phyloP scores from a whole-genome alignment of 2,888 invertebrate species.

The Eupithecia exiguata region DNA sequence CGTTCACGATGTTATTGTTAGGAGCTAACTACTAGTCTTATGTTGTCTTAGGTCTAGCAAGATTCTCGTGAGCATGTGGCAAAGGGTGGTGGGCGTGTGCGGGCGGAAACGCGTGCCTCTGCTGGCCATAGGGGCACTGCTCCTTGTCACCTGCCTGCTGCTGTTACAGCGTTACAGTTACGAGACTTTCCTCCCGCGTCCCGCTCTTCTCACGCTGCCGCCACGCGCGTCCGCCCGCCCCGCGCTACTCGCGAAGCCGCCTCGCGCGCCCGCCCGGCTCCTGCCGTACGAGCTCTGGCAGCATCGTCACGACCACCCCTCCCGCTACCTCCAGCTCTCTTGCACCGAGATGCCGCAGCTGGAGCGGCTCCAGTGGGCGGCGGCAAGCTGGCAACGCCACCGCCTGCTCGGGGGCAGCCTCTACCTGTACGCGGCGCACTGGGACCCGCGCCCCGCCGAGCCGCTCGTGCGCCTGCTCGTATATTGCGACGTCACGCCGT shows the following conservation, averaged over 20 bases:
- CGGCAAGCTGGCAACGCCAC: conserved; percentile 33
- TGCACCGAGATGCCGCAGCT: conserved; percentile 30
- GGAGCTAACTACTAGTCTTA: no score
- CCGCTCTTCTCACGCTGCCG: no score
- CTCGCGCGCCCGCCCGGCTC: not conserved
- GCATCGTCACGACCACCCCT: conserved; percentile 25
- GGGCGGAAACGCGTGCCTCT: conserved; percentile 4
- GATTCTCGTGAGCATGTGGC: not conserved
- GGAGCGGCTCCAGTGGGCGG: conserved; percentile 25
- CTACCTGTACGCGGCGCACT: conserved; percentile 39
- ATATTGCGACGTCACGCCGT: conserved; percentile 33
- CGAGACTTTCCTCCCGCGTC: not conserved
- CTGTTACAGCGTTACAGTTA: not conserved
- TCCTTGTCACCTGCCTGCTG: not conserved
- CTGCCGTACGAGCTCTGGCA: conserved; percentile 32
- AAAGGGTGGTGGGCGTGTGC: not conserved
- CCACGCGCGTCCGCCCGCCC: no score
- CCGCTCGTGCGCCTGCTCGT: conserved; percentile 34
- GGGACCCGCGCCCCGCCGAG: no score
- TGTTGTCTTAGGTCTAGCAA: not conserved
- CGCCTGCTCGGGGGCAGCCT: conserved; percentile 25
- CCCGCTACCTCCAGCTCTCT: conserved; percentile 22
- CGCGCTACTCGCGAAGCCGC: not conserved
- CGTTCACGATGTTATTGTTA: no score
- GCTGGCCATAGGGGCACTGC: not conserved